Base-by-base conservation (phyloP, 1,140 invertebrate genomes). In the Cotesia typhae region DNA sequence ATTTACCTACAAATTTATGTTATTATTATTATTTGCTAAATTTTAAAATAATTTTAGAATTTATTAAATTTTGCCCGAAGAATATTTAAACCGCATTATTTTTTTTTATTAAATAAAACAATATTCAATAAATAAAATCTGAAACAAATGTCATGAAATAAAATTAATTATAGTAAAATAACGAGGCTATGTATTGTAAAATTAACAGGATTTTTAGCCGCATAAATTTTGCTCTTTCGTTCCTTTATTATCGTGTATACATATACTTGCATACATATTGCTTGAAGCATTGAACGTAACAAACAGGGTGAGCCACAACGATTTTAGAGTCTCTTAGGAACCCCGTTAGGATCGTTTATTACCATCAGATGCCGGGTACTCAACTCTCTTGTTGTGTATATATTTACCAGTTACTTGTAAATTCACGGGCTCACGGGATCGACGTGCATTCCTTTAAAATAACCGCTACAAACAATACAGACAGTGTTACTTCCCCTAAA, bases 271-370 rank as follows among this genome's bases (percentile, higher is more conserved):
- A 51, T 14, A 55, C 55, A 69, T 14, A 37, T 60, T 41, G 63
- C 36, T 67, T 61, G 1, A 65, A 67, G 59, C 60, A 70, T 69
- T 36, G 61, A 73, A 69, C 5, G 67, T 57, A 69, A 73, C 47
- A 47, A 47, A 73, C 47, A 47, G 10, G 72, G 72, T 37, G 47
- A 68, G 41, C 64, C 66, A 60, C 59, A 57, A 65, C 57, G 69
- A 73, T 66, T 69, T 73, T 61, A 73, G 64, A 67, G 72, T 70
- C 72, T 69, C 72, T 73, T 69, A 64, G 72, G 72, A 38, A 68
- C 35, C 38, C 37, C 28, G 37, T 67, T 70, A 55, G 35, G 67
- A 73, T 73, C 72, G 67, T 73, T 73, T 73, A 73, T 73, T 73
- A 69, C 67, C 63, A 47, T 68, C 52, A 67, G 64, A 59, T 52